Evolutionary conservation across 2,888 invertebrate species (phyloP).

Genomic region (Lithophane ornitopus): DNA sequence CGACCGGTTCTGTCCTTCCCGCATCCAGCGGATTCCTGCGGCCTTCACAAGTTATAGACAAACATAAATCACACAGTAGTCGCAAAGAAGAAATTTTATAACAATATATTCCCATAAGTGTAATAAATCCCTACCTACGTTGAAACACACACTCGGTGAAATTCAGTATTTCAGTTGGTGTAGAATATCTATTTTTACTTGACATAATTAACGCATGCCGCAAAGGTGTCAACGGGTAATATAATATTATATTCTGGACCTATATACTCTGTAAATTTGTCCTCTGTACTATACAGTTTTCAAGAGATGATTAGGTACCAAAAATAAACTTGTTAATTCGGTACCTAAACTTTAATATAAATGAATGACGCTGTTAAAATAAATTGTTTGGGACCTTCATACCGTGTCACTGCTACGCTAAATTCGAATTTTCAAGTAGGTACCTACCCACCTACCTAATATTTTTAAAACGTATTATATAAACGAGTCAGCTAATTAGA

Average conservation of each 20-base stretch:
- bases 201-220: conserved; percentile 53
- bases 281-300: conserved; percentile 17
- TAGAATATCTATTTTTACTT: conserved; percentile 52
- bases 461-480: neutral
- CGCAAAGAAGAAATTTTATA: conserved; percentile 8
- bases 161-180: conserved; percentile 42
- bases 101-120: conserved; percentile 30
- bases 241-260: conserved; percentile 38
- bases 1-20: no score
- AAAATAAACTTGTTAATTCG: conserved; percentile 13
- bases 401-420: neutral
- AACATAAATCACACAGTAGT: conserved; percentile 9
- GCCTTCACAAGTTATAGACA: no score
- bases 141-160: conserved; percentile 16
- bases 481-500: neutral
- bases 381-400: neutral
- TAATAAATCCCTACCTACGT: conserved; percentile 29
- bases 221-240: conserved; percentile 42
- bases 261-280: conserved; percentile 14
- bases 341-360: conserved; percentile 16
- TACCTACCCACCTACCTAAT: neutral
- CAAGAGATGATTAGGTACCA: conserved; percentile 3
- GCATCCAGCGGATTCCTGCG: no score
- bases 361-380: neutral
- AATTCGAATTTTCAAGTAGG: conserved; percentile 7